These are phyloP conservation scores for Ctenicera cuprea DNA, from an alignment of 2,888 invertebrate species.

Conservation along the genomic window DNA sequence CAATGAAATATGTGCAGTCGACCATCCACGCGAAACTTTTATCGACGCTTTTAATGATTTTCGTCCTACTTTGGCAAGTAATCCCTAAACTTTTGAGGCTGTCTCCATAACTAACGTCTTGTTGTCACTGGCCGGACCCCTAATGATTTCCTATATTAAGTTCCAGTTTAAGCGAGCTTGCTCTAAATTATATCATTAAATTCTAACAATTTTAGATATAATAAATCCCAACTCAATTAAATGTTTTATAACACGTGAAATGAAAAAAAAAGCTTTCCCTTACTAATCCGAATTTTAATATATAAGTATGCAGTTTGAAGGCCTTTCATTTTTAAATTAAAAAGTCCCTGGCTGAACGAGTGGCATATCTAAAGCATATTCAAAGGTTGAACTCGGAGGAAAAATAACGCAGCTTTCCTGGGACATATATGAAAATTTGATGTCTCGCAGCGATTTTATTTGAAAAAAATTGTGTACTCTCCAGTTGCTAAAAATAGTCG, in stretches of 20 bases:
- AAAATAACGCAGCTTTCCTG: constrained; percentile 7
- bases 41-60: constrained; percentile 39
- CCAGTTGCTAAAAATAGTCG: not conserved
- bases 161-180: not conserved
- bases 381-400: not conserved
- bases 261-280: too few relatives aligned
- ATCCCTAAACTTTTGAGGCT: constrained; percentile 9
- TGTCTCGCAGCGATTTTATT: not conserved
- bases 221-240: too few relatives aligned
- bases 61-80: constrained; percentile 15
- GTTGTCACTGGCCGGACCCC: constrained; percentile 10
- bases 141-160: constrained; percentile 10
- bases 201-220: not conserved
- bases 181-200: constrained; percentile 7
- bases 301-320: too few relatives aligned
- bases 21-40: constrained; percentile 30
- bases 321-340: not conserved
- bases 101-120: constrained; percentile 8
- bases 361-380: not conserved
- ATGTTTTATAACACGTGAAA: too few relatives aligned
- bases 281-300: too few relatives aligned
- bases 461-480: not conserved
- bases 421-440: constrained; percentile 11
- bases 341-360: not conserved
- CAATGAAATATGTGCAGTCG: constrained; percentile 37